Conservation (phyloP, 2,888 invertebrate species). For the Sphaeridia pumilis region DNA sequence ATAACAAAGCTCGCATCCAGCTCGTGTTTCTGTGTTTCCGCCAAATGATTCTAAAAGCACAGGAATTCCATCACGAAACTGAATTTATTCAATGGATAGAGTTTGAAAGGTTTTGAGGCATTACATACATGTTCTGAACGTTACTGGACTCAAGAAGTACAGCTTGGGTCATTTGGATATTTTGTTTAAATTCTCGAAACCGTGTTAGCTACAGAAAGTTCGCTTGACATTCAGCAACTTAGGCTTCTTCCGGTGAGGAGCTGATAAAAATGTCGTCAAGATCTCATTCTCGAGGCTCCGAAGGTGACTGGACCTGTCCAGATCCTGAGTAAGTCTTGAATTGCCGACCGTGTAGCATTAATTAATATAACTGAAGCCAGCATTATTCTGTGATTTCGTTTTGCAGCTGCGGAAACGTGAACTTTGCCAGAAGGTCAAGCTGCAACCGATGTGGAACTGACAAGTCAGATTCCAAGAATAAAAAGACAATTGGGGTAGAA, state of each 20-base stretch:
- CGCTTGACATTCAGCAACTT: background rate
- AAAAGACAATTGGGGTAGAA: slow-evolving; percentile 81
- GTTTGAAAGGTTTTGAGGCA: no score
- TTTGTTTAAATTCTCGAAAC: no score
- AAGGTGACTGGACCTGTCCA: slow-evolving; percentile 35
- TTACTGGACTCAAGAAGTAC: no score
- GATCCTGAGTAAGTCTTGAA: slow-evolving; percentile 28
- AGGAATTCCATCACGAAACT: no score
- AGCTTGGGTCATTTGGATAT: no score
- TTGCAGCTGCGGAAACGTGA: slow-evolving; percentile 74
- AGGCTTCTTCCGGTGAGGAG: background rate
- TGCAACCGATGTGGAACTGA: slow-evolving; percentile 88
- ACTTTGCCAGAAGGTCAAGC: slow-evolving; percentile 77
- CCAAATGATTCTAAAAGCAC: no score
- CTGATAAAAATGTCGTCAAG: slow-evolving; percentile 5
- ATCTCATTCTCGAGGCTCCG: slow-evolving; percentile 19
- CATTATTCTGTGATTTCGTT: slow-evolving; percentile 4
- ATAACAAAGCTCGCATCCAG: no score
- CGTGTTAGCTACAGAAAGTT: background rate
- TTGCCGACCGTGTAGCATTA: background rate
- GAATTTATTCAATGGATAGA: no score
- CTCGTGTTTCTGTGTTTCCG: no score
- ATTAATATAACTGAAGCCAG: background rate
- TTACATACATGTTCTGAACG: no score
- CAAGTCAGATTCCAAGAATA: slow-evolving; percentile 39